Percentiles rank a stretch among this genome's conserved stretches.
These are phyloP conservation scores for Bungarus multicinctus DNA, from an alignment of 2,113 vertebrate genomes.

Conservation along the genomic window DNA sequence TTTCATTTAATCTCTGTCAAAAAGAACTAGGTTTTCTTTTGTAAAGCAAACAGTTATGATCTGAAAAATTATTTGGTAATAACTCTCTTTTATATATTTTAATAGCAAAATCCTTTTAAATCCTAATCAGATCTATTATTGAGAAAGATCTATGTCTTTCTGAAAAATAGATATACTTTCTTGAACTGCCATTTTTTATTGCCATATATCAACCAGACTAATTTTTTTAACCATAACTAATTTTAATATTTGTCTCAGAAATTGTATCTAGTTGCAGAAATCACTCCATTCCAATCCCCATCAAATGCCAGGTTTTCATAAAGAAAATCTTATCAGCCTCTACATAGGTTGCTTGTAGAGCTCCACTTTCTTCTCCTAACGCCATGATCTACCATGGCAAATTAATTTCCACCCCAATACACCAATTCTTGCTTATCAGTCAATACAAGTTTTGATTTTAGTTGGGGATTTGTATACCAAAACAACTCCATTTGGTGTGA, in stretches of 20 bases:
- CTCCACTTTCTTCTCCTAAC: not conserved
- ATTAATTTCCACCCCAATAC: not conserved
- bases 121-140: not conserved
- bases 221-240: not conserved
- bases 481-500: not conserved
- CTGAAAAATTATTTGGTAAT: not conserved
- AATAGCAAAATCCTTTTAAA: not conserved
- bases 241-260: not conserved
- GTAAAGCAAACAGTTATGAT: not conserved
- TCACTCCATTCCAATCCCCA: not conserved
- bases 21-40: not conserved
- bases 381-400: not conserved
- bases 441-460: not conserved
- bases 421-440: not conserved
- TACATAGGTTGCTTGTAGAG: no score
- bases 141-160: not conserved
- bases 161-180: not conserved
- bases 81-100: not conserved
- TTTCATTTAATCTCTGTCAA: not conserved
- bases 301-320: not conserved
- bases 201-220: not conserved
- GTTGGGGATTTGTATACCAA: not conserved
- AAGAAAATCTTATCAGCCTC: no score
- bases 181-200: not conserved
- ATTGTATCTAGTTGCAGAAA: not conserved